These are phyloP conservation scores for Drosophila austrosaltans DNA, from an alignment of 2,888 invertebrate genomes.

Conservation along the genomic window DNA sequence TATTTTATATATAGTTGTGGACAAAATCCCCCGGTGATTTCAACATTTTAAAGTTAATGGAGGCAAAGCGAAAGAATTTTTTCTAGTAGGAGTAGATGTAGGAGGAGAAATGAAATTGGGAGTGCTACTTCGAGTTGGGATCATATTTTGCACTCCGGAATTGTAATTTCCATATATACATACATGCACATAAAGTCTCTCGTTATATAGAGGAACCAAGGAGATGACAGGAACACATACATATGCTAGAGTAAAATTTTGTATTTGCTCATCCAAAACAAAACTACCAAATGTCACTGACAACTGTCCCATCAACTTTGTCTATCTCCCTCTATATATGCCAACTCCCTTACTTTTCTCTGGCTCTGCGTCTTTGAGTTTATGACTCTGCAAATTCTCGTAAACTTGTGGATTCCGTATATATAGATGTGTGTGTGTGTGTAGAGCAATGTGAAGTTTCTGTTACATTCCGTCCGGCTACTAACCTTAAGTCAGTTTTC, in stretches of 20 bases:
- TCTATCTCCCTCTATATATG: neutral
- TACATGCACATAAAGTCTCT: constrained; percentile 63
- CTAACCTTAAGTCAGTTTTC: constrained; percentile 63
- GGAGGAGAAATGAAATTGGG: neutral
- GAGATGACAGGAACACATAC: constrained; percentile 40
- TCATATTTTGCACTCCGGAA: constrained; percentile 76
- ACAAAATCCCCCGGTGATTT: constrained; percentile 23
- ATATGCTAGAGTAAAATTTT: constrained; percentile 24
- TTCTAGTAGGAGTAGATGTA: neutral
- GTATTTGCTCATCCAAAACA: constrained; percentile 39
- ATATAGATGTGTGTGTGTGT: neutral
- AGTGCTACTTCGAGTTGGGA: constrained; percentile 28
- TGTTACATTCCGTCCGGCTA: constrained; percentile 47
- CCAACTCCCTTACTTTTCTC: constrained; percentile 5
- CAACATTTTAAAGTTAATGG: constrained; percentile 64
- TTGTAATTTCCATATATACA: constrained; percentile 70
- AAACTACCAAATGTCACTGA: constrained; percentile 28
- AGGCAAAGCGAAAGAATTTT: neutral
- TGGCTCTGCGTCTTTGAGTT: constrained; percentile 38
- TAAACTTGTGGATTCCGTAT: constrained; percentile 39
- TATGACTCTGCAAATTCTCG: constrained; percentile 53
- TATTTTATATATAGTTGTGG: constrained; percentile 15
- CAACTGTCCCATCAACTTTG: constrained; percentile 13
- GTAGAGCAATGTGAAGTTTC: constrained; percentile 49
- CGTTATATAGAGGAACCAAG: constrained; percentile 43